Conservation (phyloP, 2,113 vertebrate species). For the Phrynosoma platyrhinos region DNA sequence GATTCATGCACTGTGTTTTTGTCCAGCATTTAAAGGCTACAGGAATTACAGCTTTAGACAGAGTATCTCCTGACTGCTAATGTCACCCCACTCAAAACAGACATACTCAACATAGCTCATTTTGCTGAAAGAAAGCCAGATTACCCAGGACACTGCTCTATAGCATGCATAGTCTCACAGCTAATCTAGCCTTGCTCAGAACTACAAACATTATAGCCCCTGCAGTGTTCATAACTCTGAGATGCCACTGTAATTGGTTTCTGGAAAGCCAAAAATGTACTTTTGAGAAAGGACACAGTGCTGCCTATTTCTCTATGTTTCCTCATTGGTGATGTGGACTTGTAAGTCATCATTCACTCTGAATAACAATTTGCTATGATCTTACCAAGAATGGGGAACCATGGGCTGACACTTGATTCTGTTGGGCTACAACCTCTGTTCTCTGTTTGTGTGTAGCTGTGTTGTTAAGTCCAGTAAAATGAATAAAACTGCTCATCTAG, state of each 20-base stretch:
- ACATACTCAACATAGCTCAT: neutral
- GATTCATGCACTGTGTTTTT: neutral
- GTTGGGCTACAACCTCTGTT: neutral
- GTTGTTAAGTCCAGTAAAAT: neutral
- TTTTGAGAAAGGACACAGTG: neutral
- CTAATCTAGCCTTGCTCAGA: neutral
- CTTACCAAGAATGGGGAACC: neutral
- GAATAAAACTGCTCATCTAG: too few relatives aligned
- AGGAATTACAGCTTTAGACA: neutral
- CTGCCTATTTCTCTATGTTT: neutral
- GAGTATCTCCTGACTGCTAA: neutral
- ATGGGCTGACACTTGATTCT: neutral
- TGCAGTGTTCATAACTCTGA: neutral
- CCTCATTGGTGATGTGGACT: neutral
- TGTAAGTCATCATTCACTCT: neutral
- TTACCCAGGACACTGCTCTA: neutral
- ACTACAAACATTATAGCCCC: neutral
- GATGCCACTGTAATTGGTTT: neutral
- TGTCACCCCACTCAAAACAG: neutral
- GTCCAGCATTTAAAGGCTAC: neutral
- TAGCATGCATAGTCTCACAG: neutral
- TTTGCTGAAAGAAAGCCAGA: neutral
- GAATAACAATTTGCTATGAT: neutral
- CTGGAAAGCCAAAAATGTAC: neutral
- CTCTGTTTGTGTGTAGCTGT: neutral